Evolutionary conservation across 2,113 vertebrate genomes (phyloP).

Genomic region (Corythornis cristatus): DNA sequence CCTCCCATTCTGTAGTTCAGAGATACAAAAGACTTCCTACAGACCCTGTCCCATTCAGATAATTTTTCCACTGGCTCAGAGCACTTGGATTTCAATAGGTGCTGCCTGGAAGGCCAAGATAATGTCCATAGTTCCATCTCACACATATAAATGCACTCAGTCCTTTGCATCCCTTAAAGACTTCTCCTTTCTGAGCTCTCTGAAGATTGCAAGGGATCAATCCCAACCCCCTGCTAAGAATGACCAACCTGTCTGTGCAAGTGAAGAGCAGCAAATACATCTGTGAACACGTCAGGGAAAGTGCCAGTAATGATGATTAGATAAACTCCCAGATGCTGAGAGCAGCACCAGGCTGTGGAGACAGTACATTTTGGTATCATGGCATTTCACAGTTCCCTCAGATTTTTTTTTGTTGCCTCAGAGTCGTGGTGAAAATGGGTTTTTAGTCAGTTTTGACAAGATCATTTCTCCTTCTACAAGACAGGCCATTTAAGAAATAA

Average conservation of each 20-base stretch:
- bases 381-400: background rate
- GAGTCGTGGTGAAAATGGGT: background rate
- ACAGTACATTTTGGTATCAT: background rate
- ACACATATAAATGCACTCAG: fast-evolving
- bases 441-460: conserved; percentile 6
- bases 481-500: background rate
- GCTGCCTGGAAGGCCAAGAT: background rate
- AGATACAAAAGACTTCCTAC: background rate
- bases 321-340: background rate
- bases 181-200: background rate
- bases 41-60: background rate
- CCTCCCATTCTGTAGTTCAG: background rate
- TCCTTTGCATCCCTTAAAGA: fast-evolving
- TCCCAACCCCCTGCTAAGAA: background rate
- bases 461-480: background rate
- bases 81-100: background rate
- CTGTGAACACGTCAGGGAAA: background rate
- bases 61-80: background rate
- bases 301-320: background rate
- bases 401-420: background rate
- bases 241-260: background rate
- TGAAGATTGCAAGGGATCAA: background rate
- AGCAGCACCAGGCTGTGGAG: background rate
- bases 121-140: background rate
- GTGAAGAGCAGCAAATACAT: background rate